Base-by-base conservation (phyloP, 2,113 vertebrate genomes). In the Tetraodon nigroviridis region DNA sequence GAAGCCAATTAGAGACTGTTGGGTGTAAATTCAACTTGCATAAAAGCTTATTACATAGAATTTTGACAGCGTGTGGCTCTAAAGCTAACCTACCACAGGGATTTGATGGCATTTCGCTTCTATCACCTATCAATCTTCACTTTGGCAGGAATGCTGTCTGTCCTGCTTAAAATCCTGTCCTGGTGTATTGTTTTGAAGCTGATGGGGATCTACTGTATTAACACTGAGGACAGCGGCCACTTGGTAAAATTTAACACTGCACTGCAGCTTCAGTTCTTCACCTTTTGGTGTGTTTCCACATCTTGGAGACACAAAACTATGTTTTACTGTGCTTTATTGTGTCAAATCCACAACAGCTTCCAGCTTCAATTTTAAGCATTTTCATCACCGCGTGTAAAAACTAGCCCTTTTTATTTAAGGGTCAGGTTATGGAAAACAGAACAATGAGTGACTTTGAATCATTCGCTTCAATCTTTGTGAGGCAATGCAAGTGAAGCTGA, bases 401-500 rank as follows among this genome's bases (percentile, higher is more conserved):
- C 40, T 0, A 12, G 20, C 6, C 27, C 11, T 21, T 54, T 64
- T 67, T 59, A 70, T 27, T 57, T 59, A 63, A 59, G 55, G 63
- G 58, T 72, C 63, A 65, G 5, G 6, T 53, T 22, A 29, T 20
- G 12, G 29, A 51, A 27, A 27, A 50, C 37, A 66, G 58, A 81
- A 81, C 75, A 86, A 76, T 75, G 66, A 37, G 3, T 2, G 3
- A 50, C 70, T 48, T 76, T 69, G 62, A 66, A 75, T 66, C 42
- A 76, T 79, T 56, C 1, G 66, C 20, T 76, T 51, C 52, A 15
- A 41, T 5, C 32, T 32, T 11, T 51, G 50, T 16, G 49, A 65
- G 18, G 41, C 49, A 60, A 56, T 19, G 48, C 58, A 16, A 71
- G 7, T 1, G 2, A 61, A 24, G 61, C 51, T 50, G 44, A 72